Evolutionary conservation across 2,113 vertebrate genomes (phyloP).

Genomic region (Sinocyclocheilus grahami): DNA sequence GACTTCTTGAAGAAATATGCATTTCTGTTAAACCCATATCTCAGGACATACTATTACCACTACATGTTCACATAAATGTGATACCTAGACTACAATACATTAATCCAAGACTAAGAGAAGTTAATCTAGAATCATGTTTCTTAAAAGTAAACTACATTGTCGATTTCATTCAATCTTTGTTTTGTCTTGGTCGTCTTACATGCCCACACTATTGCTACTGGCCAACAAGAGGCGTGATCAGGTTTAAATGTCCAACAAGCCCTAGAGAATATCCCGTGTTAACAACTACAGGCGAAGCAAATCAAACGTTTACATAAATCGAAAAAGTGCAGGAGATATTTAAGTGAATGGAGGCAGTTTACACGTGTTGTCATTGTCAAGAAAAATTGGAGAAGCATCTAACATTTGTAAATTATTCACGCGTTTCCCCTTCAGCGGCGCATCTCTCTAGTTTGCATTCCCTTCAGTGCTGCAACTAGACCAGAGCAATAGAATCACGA

Average conservation of each 20-base stretch:
- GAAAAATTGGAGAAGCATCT: conserved; percentile 28
- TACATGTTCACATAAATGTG: neutral
- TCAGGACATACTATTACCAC: neutral
- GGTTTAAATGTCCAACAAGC: conserved; percentile 45
- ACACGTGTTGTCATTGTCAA: neutral
- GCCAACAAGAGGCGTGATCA: conserved; percentile 2
- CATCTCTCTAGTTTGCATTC: conserved; percentile 46
- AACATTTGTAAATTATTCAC: conserved; percentile 62
- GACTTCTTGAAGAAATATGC: neutral
- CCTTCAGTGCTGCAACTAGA: conserved; percentile 40
- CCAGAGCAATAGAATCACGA: conserved; percentile 45
- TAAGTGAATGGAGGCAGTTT: conserved; percentile 20
- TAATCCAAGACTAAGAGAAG: neutral
- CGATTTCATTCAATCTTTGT: neutral
- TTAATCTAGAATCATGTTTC: neutral
- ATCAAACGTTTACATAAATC: conserved; percentile 2
- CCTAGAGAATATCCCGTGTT: neutral
- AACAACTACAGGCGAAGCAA: conserved; percentile 1
- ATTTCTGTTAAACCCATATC: too few relatives aligned
- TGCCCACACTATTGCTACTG: conserved; percentile 23
- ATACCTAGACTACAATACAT: neutral
- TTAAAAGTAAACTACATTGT: neutral
- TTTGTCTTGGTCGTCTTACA: conserved; percentile 1
- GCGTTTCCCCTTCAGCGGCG: conserved; percentile 34
- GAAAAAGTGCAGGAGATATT: conserved; percentile 9